Percentiles rank a stretch among this genome's conserved stretches.
phyloP scores from a whole-genome alignment of 2,797 vertebrate species.

The Gastrophryne carolinensis region DNA sequence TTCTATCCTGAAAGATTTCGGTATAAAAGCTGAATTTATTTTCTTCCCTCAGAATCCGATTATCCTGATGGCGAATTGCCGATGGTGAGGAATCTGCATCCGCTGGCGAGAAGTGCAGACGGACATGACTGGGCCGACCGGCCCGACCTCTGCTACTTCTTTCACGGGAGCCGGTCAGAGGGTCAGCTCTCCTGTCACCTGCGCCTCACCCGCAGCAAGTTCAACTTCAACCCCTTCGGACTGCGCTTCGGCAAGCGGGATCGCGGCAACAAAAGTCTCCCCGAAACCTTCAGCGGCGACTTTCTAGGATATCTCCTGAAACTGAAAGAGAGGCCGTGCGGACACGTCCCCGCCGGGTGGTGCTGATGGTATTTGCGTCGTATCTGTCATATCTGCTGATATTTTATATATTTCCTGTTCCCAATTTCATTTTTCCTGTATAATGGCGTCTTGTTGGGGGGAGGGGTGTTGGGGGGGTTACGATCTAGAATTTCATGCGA shows the following conservation, averaged over 20 bases:
- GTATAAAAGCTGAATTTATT: not conserved
- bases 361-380: not conserved
- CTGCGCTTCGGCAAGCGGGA: conserved; percentile 77
- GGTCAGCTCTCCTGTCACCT: conserved; percentile 70
- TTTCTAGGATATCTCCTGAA: conserved; percentile 57
- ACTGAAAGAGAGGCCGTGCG: conserved; percentile 50
- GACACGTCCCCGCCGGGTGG: not conserved
- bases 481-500: not conserved
- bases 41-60: conserved; percentile 4
- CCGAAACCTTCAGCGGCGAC: conserved; percentile 46
- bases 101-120: conserved; percentile 44
- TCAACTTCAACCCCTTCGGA: conserved; percentile 81
- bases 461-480: not conserved
- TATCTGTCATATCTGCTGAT: no score
- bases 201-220: conserved; percentile 68
- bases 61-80: conserved; percentile 47
- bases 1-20: no score
- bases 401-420: not conserved
- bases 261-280: conserved; percentile 31
- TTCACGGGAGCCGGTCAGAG: conserved; percentile 64
- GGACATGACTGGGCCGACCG: conserved; percentile 57
- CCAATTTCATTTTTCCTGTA: conserved; percentile 1
- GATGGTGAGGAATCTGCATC: conserved; percentile 27
- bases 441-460: not conserved
- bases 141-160: conserved; percentile 66